Conservation (phyloP, 2,888 invertebrate genomes). For the Steinernema scapterisci region DNA sequence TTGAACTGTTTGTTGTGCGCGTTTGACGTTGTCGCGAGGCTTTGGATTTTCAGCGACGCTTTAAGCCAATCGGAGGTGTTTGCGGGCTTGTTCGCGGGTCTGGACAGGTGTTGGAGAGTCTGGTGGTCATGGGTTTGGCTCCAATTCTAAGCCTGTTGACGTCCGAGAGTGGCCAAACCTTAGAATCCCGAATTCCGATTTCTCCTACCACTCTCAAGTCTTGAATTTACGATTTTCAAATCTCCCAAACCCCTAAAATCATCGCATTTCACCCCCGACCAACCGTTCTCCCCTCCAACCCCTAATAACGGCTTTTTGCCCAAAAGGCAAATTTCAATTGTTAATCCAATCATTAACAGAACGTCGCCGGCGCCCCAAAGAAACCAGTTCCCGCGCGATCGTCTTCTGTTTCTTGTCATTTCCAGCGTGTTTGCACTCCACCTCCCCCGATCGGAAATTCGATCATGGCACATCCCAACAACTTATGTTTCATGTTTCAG, state of each 20-base stretch:
- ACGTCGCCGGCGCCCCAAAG: not conserved
- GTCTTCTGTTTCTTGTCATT: constrained; percentile 5
- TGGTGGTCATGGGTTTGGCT: too few relatives aligned
- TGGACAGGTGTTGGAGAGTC: too few relatives aligned
- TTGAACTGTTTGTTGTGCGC: constrained; percentile 28
- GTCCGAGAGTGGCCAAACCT: too few relatives aligned
- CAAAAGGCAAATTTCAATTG: not conserved
- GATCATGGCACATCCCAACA: constrained; percentile 14
- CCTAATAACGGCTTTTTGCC: not conserved
- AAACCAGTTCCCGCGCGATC: not conserved
- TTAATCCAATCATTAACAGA: constrained; percentile 17
- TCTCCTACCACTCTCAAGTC: not conserved
- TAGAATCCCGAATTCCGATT: not conserved
- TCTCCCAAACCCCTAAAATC: not conserved
- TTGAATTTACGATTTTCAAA: not conserved
- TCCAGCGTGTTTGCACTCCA: constrained; percentile 13
- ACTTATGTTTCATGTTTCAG: constrained; percentile 6
- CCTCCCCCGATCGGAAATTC: not conserved
- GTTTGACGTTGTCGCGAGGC: constrained; percentile 5
- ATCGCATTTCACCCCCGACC: not conserved
- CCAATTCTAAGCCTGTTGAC: too few relatives aligned
- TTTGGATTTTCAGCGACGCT: not conserved
- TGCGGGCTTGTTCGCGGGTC: not conserved
- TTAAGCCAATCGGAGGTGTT: not conserved
- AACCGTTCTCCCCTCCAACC: not conserved